Conservation (phyloP, 2,113 vertebrate genomes). For the Pontoporia blainvillei region DNA sequence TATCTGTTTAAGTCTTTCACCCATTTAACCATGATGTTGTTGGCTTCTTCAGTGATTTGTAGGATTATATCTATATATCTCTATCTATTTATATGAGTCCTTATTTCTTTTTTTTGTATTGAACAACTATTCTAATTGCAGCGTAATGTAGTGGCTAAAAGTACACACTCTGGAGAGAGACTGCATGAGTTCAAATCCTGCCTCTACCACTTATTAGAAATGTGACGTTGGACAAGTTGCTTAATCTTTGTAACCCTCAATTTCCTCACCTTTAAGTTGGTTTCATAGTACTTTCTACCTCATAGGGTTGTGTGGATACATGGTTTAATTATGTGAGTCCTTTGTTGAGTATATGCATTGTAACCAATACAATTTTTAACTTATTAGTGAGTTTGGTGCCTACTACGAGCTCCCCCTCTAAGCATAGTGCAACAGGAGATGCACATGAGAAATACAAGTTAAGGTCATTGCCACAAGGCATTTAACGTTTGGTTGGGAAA, state of each 20-base stretch:
- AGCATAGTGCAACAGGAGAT: neutral
- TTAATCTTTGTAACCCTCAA: neutral
- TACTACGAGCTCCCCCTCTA: neutral
- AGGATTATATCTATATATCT: neutral
- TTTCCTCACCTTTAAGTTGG: neutral
- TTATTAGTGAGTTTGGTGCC: neutral
- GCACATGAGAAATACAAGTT: neutral
- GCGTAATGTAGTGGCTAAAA: neutral
- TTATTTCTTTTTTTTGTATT: neutral
- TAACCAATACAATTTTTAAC: neutral
- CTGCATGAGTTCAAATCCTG: neutral
- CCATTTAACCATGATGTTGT: neutral
- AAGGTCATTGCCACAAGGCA: neutral
- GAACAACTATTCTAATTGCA: neutral
- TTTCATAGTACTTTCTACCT: neutral
- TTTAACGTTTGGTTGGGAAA: neutral
- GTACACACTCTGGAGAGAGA: neutral
- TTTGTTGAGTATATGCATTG: neutral
- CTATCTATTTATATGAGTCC: neutral
- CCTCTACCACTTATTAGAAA: neutral
- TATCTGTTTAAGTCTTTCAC: neutral
- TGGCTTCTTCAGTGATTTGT: neutral
- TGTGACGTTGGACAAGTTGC: neutral
- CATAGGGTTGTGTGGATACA: neutral
- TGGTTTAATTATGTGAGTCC: neutral